These are phyloP conservation scores for Leucozona laternaria DNA, from an alignment of 2,888 invertebrate species.

Conservation along the genomic window DNA sequence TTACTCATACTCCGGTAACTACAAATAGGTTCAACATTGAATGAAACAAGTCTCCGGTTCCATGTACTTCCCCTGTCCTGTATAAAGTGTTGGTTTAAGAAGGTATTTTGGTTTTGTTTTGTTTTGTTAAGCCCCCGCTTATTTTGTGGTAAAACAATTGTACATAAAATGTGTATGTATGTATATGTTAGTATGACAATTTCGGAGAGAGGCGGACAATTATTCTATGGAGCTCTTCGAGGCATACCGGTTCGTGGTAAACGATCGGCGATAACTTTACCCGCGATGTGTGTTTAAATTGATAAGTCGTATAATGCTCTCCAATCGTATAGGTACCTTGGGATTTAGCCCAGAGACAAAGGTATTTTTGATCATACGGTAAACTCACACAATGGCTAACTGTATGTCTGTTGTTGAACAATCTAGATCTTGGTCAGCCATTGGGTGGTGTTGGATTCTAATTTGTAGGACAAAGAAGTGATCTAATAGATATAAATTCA, in stretches of 20 bases:
- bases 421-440: slow-evolving; percentile 39
- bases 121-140: slow-evolving; percentile 19
- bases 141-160: slow-evolving; percentile 32
- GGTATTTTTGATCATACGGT: slow-evolving; percentile 39
- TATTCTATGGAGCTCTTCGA: slow-evolving; percentile 28
- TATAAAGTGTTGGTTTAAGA: not conserved
- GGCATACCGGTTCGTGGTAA: slow-evolving; percentile 38
- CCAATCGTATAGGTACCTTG: not conserved
- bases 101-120: slow-evolving; percentile 10
- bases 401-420: not conserved
- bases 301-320: not conserved
- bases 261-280: slow-evolving; percentile 19
- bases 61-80: slow-evolving; percentile 38
- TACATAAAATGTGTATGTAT: not conserved
- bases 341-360: not conserved
- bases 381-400: slow-evolving; percentile 35
- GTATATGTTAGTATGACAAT: not conserved
- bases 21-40: slow-evolving; percentile 52
- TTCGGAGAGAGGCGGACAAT: slow-evolving; percentile 42
- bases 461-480: slow-evolving; percentile 8
- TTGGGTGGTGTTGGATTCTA: slow-evolving; percentile 44
- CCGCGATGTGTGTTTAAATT: not conserved
- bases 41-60: slow-evolving; percentile 57
- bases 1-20: slow-evolving; percentile 18
- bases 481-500: not conserved